Evolutionary conservation across 2,113 vertebrate species (phyloP).

Genomic region (Fregetta grallaria): DNA sequence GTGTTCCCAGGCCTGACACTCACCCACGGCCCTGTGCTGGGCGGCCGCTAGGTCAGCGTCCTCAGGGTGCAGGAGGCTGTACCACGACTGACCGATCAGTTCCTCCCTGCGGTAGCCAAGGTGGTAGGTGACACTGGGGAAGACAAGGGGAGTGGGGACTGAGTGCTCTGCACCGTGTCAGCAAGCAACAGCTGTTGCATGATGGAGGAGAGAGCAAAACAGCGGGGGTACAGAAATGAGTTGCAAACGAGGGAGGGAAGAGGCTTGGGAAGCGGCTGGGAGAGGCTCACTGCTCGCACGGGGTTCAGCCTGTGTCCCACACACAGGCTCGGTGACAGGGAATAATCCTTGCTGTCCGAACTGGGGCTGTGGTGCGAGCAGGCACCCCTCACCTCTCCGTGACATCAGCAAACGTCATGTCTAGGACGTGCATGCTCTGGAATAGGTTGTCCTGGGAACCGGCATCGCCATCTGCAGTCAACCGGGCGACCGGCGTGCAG

Average conservation of each 20-base stretch:
- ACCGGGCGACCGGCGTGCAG: conserved; percentile 71
- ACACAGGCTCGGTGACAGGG: not conserved
- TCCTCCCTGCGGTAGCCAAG: conserved; percentile 78
- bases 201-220: not conserved
- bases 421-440: conserved; percentile 71
- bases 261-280: not conserved
- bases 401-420: conserved; percentile 77
- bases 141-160: not conserved
- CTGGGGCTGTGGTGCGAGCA: not conserved
- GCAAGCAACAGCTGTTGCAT: not conserved
- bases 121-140: conserved; percentile 73
- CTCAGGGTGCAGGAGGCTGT: conserved; percentile 81
- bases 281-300: rapidly evolving
- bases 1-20: not conserved
- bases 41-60: conserved; percentile 64
- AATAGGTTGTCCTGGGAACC: conserved; percentile 46
- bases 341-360: not conserved
- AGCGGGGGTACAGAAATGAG: not conserved
- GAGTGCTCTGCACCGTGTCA: not conserved
- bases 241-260: not conserved
- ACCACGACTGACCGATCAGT: conserved; percentile 82
- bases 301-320: not conserved
- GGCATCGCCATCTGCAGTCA: not conserved
- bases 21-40: conserved; percentile 76
- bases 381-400: conserved; percentile 66